These are phyloP conservation scores for Drosophila melanogaster DNA, from an alignment of 1,140 invertebrate genomes.

Conservation along the genomic window Release_6_plus_ISO1_MT NT_033777.3:18000001-18000500, in stretches of 20 bases:
- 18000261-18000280: slow-evolving; percentile 63
- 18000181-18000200: no score
- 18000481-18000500: slow-evolving; percentile 11
- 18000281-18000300: slow-evolving; percentile 8
- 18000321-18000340: slow-evolving; percentile 81
- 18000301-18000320: slow-evolving; percentile 40
- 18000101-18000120: slow-evolving; percentile 24
- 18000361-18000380: slow-evolving; percentile 53
- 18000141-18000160: neutral
- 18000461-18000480: slow-evolving; percentile 8
- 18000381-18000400: slow-evolving; percentile 9
- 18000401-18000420: slow-evolving; percentile 48
- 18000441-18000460: slow-evolving; percentile 21
- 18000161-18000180: neutral
- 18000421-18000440: slow-evolving; percentile 60
- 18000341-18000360: slow-evolving; percentile 75
- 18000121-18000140: slow-evolving; percentile 36
- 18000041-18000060: slow-evolving; percentile 25
- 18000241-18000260: slow-evolving; percentile 75
- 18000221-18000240: slow-evolving; percentile 41
- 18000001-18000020: slow-evolving; percentile 21
- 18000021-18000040: slow-evolving; percentile 20
- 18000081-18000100: slow-evolving; percentile 68
- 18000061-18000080: slow-evolving; percentile 44
- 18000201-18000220: slow-evolving; percentile 15